Evolutionary conservation across 2,888 invertebrate genomes (phyloP).

Genomic region (Falcaria lacertinaria): DNA sequence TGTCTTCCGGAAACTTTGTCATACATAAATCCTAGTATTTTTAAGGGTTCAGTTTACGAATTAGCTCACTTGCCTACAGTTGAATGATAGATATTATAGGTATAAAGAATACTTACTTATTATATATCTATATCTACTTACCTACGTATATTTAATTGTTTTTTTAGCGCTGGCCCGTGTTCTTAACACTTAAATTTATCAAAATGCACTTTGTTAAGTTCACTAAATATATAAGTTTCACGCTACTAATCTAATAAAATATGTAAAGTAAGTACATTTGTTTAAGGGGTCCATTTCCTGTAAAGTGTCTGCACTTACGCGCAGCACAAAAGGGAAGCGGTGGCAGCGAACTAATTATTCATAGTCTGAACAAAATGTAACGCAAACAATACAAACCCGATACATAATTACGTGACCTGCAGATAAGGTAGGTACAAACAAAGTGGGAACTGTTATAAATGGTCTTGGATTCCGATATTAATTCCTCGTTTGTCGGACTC

Average conservation of each 20-base stretch:
- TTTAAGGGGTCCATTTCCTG: slow-evolving; percentile 5
- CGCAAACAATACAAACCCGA: slow-evolving; percentile 61
- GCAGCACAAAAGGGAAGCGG: slow-evolving; percentile 25
- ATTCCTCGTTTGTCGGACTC: slow-evolving; percentile 67
- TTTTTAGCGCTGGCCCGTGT: too few species aligned
- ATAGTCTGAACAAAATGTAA: slow-evolving; percentile 46
- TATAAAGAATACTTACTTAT: too few species aligned
- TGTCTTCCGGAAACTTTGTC: too few species aligned
- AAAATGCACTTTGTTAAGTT: too few species aligned
- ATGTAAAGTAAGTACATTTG: neutral
- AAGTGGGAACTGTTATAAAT: slow-evolving; percentile 60
- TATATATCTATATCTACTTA: too few species aligned
- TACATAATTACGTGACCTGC: slow-evolving; percentile 57
- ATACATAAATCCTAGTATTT: too few species aligned
- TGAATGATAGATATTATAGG: too few species aligned
- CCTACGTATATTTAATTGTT: too few species aligned
- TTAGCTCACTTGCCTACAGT: too few species aligned
- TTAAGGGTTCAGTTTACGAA: too few species aligned
- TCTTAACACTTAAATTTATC: too few species aligned
- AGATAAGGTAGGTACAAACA: slow-evolving; percentile 55
- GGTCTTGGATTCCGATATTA: slow-evolving; percentile 58
- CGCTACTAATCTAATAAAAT: neutral
- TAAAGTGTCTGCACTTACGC: slow-evolving; percentile 16
- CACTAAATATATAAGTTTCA: too few species aligned
- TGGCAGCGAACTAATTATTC: slow-evolving; percentile 38